These are phyloP conservation scores for Aegotheles bennettii DNA, from an alignment of 2,113 vertebrate genomes.

Conservation along the genomic window DNA sequence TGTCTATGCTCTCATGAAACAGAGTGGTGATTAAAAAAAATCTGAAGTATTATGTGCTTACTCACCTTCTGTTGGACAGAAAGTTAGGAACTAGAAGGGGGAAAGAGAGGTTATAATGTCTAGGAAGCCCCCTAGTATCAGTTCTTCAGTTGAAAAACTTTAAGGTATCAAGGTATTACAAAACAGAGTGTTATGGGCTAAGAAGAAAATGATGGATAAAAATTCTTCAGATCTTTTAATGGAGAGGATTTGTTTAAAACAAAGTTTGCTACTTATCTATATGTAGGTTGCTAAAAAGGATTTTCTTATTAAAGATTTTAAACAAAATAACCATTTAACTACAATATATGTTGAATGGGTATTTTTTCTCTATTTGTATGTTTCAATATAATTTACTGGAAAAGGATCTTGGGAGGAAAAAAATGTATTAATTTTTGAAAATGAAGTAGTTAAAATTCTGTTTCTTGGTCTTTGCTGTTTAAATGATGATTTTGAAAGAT, in stretches of 20 bases:
- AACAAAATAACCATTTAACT: slow-evolving; percentile 82
- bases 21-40: slow-evolving; percentile 55
- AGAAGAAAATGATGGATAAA: slow-evolving; percentile 64
- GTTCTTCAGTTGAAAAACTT: slow-evolving; percentile 64
- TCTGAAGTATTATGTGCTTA: slow-evolving; percentile 58
- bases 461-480: slow-evolving; percentile 79
- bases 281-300: slow-evolving; percentile 81
- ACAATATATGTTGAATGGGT: slow-evolving; percentile 79
- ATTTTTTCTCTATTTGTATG: slow-evolving; percentile 82
- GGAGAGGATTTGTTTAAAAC: slow-evolving; percentile 75
- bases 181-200: slow-evolving; percentile 35
- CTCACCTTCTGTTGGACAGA: slow-evolving; percentile 73
- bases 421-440: slow-evolving; percentile 74
- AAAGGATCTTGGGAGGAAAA: slow-evolving; percentile 71
- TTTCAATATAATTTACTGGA: slow-evolving; percentile 75
- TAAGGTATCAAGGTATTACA: slow-evolving; percentile 44
- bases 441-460: slow-evolving; percentile 74
- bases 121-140: slow-evolving; percentile 52
- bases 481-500: slow-evolving; percentile 77
- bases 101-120: slow-evolving; percentile 38
- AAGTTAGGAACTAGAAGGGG: slow-evolving; percentile 53
- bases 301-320: slow-evolving; percentile 82
- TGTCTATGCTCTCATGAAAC: slow-evolving; percentile 67
- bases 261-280: slow-evolving; percentile 82
- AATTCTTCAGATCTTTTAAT: slow-evolving; percentile 74